Evolutionary conservation across 2,888 invertebrate genomes (phyloP).

Genomic region (Epirrhoe tristata): DNA sequence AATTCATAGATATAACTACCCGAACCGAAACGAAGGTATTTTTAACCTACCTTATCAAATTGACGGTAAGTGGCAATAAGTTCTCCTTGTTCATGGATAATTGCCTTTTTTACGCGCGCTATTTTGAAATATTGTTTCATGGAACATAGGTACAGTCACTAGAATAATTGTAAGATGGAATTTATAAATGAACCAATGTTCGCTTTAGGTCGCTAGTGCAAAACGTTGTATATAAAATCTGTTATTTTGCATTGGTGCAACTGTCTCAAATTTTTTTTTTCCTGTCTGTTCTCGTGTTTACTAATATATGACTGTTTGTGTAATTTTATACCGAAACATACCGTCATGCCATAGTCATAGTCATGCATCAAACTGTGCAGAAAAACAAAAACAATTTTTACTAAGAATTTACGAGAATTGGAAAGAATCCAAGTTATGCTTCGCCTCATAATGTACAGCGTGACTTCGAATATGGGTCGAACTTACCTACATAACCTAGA

Average conservation of each 20-base stretch:
- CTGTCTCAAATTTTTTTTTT: slow-evolving; percentile 9
- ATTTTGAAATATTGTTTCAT: background rate
- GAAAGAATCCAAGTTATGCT: slow-evolving; percentile 37
- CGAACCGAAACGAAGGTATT: too few species aligned
- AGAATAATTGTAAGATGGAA: slow-evolving; percentile 4
- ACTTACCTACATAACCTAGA: slow-evolving; percentile 2
- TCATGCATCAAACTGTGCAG: slow-evolving; percentile 35
- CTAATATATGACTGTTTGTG: slow-evolving; percentile 8
- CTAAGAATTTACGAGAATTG: slow-evolving; percentile 40
- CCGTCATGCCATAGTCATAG: slow-evolving; percentile 25
- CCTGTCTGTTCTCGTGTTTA: slow-evolving; percentile 12
- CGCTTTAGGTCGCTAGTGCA: slow-evolving; percentile 24
- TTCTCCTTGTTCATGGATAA: too few species aligned
- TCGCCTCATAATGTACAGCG: slow-evolving; percentile 34
- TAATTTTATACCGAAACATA: slow-evolving; percentile 22
- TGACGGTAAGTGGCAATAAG: background rate
- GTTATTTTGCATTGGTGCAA: background rate
- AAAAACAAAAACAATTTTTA: slow-evolving; percentile 43
- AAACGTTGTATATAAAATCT: background rate
- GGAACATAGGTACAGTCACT: background rate
- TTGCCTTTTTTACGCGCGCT: background rate
- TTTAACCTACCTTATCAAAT: background rate
- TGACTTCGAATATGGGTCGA: slow-evolving; percentile 24
- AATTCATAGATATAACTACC: too few species aligned
- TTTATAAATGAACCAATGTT: background rate